phyloP scores from a whole-genome alignment of 1,140 invertebrate genomes.

The Diorhabda sublineata region DNA sequence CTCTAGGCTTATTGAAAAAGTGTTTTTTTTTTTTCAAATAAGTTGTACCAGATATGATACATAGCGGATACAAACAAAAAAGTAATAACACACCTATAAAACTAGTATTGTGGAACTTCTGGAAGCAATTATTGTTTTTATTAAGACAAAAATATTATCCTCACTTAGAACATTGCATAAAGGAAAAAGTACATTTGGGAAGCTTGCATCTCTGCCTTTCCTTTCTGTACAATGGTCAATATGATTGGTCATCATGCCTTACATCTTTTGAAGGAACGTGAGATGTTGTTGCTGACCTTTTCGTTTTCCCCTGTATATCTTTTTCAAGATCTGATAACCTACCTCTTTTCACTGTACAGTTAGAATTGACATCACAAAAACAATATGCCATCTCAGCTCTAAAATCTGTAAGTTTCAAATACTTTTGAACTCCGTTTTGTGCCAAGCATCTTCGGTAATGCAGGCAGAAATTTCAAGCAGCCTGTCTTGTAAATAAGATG shows the following conservation, averaged over 20 bases:
- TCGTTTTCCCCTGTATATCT: neutral
- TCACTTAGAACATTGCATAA: slow-evolving; percentile 16
- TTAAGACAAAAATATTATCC: slow-evolving; percentile 16
- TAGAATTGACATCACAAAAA: neutral
- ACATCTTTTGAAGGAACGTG: slow-evolving; percentile 6
- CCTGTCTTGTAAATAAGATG: slow-evolving; percentile 23
- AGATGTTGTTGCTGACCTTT: neutral
- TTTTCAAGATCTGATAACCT: neutral
- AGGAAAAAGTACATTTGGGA: slow-evolving; percentile 7
- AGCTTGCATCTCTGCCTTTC: neutral
- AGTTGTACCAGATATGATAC: neutral
- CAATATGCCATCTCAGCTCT: neutral
- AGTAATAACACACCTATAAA: neutral
- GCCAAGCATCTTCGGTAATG: slow-evolving; percentile 5
- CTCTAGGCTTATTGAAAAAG: no score
- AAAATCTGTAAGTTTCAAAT: neutral
- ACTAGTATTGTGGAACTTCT: slow-evolving; percentile 1
- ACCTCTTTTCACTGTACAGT: neutral
- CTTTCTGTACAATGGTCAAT: neutral
- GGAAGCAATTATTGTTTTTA: slow-evolving; percentile 21
- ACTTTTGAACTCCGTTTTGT: neutral
- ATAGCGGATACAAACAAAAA: neutral
- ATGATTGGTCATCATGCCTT: neutral
- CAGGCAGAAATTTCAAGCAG: slow-evolving; percentile 27
- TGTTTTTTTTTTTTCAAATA: neutral